phyloP scores from a whole-genome alignment of 2,888 invertebrate genomes.

The Trimorus sp. region DNA sequence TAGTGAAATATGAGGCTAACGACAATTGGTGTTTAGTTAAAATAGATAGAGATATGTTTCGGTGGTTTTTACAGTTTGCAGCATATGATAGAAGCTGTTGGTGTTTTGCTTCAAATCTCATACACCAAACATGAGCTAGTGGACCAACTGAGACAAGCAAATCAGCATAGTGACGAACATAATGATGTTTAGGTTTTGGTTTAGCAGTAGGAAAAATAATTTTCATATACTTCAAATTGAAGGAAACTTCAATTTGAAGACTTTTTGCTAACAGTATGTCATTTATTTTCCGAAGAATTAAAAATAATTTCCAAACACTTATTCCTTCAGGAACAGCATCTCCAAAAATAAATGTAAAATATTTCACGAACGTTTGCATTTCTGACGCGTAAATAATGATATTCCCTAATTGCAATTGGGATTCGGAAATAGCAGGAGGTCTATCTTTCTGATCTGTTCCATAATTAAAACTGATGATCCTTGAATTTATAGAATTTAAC shows the following conservation, averaged over 20 bases:
- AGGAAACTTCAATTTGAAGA: slow-evolving; percentile 21
- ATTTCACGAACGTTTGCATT: slow-evolving; percentile 49
- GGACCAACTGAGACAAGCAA: slow-evolving; percentile 22
- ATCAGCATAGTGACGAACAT: slow-evolving; percentile 26
- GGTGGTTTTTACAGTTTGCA: slow-evolving; percentile 22
- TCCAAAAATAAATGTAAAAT: slow-evolving; percentile 51
- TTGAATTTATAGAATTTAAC: slow-evolving; percentile 42
- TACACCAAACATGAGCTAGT: slow-evolving; percentile 22
- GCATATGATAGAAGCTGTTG: background rate
- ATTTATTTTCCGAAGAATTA: slow-evolving; percentile 39
- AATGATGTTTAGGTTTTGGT: slow-evolving; percentile 43
- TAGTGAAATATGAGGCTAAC: no score
- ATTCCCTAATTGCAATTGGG: slow-evolving; percentile 29
- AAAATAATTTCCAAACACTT: slow-evolving; percentile 47
- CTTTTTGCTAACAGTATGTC: slow-evolving; percentile 49
- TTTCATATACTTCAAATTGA: slow-evolving; percentile 19
- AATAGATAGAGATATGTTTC: no score
- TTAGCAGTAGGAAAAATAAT: slow-evolving; percentile 36
- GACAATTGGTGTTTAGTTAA: no score
- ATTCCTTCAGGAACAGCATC: slow-evolving; percentile 33
- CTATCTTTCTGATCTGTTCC: slow-evolving; percentile 45
- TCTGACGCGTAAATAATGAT: slow-evolving; percentile 55
- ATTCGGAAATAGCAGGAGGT: slow-evolving; percentile 43
- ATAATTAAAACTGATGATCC: slow-evolving; percentile 51
- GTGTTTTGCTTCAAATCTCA: slow-evolving; percentile 36